Evolutionary conservation across 2,113 vertebrate species (phyloP).

Genomic region (Petrocephalus zakoni): DNA sequence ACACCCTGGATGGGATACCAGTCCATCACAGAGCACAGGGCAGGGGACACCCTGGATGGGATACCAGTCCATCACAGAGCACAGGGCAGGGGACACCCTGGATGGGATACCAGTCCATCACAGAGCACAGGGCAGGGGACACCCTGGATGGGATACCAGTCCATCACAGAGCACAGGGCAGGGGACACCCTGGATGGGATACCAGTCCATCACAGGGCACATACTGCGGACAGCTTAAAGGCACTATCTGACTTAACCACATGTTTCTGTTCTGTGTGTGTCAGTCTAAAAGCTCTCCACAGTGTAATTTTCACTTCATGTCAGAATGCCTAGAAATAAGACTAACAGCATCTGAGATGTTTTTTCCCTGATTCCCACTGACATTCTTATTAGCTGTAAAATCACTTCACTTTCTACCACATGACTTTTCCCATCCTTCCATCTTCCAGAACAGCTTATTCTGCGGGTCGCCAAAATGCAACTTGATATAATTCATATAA

Average conservation of each 20-base stretch:
- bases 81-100: background rate
- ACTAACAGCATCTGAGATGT: background rate
- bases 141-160: no score
- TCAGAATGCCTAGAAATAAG: background rate
- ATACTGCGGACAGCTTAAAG: background rate
- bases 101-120: background rate
- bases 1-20: background rate
- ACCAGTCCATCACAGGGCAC: background rate
- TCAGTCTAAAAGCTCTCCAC: background rate
- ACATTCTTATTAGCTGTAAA: background rate
- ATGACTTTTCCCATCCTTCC: background rate
- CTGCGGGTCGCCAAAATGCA: background rate
- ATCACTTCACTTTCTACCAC: background rate
- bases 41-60: background rate
- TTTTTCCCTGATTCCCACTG: background rate
- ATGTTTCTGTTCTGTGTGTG: background rate
- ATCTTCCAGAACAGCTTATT: background rate
- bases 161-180: no score
- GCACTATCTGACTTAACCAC: background rate
- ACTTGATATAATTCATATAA: background rate
- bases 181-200: background rate
- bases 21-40: background rate
- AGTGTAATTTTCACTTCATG: background rate
- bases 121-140: background rate
- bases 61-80: background rate